Percentiles rank a stretch among this genome's conserved stretches.
phyloP scores from a whole-genome alignment of 2,888 invertebrate species.

The Hydropsyche betteni region DNA sequence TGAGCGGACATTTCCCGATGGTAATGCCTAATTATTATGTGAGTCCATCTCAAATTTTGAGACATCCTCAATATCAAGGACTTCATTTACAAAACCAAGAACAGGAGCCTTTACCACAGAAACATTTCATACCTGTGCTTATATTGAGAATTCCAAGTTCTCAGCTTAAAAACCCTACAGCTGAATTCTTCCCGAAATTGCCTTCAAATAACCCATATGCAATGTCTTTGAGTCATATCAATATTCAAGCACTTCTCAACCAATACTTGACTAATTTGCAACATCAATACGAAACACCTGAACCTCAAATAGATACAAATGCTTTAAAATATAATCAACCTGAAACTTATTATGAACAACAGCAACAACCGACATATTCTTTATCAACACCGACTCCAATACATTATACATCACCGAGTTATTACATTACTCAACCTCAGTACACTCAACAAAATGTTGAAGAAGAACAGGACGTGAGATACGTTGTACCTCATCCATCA shows the following conservation, averaged over 20 bases:
- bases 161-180: slow-evolving; percentile 64
- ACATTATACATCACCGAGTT: slow-evolving; percentile 55
- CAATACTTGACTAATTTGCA: slow-evolving; percentile 62
- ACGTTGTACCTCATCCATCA: slow-evolving; percentile 27
- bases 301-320: slow-evolving; percentile 42
- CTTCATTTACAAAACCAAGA: slow-evolving; percentile 63
- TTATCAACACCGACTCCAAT: slow-evolving; percentile 53
- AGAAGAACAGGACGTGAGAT: slow-evolving; percentile 50
- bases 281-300: slow-evolving; percentile 54
- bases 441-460: slow-evolving; percentile 54
- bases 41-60: slow-evolving; percentile 61
- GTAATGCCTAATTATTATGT: slow-evolving; percentile 65
- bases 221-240: slow-evolving; percentile 65
- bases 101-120: slow-evolving; percentile 57
- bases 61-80: slow-evolving; percentile 64
- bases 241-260: slow-evolving; percentile 66
- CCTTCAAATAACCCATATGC: slow-evolving; percentile 67
- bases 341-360: slow-evolving; percentile 16
- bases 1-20: slow-evolving; percentile 63
- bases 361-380: slow-evolving; percentile 1
- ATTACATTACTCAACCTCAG: slow-evolving; percentile 24
- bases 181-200: slow-evolving; percentile 66
- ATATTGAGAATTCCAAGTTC: slow-evolving; percentile 68
- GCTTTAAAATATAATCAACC: slow-evolving; percentile 28
- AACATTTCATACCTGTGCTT: slow-evolving; percentile 66